phyloP scores from a whole-genome alignment of 2,888 invertebrate species.

The Habrosyne pyritoides region DNA sequence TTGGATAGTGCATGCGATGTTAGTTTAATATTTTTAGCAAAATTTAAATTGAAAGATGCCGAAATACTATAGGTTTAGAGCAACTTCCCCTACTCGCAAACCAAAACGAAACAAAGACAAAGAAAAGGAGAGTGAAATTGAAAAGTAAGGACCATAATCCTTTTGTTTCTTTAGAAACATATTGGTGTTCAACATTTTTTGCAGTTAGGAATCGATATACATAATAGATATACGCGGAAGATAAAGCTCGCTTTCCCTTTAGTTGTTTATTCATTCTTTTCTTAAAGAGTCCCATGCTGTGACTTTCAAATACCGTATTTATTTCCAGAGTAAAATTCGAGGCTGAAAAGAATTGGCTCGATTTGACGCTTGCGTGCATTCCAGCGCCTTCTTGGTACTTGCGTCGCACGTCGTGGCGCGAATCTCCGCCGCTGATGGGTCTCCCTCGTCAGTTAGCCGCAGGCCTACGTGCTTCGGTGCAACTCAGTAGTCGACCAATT shows the following conservation, averaged over 20 bases:
- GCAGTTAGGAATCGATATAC: too few relatives aligned
- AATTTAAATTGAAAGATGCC: conserved; percentile 72
- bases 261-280: too few relatives aligned
- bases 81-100: conserved; percentile 65
- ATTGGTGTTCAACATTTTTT: too few relatives aligned
- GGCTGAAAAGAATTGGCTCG: conserved; percentile 50
- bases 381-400: conserved; percentile 71
- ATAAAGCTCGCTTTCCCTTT: too few relatives aligned
- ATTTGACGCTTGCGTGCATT: conserved; percentile 55
- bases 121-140: conserved; percentile 53
- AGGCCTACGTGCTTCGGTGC: conserved; percentile 54
- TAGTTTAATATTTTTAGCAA: conserved; percentile 48
- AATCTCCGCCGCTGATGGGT: conserved; percentile 50
- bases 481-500: conserved; percentile 55
- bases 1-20: conserved; percentile 29
- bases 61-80: conserved; percentile 75
- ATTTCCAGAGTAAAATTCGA: conserved; percentile 42
- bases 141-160: too few relatives aligned
- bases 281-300: too few relatives aligned
- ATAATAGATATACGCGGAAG: too few relatives aligned
- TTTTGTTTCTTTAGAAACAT: too few relatives aligned
- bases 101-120: conserved; percentile 53
- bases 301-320: neutral
- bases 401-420: conserved; percentile 71
- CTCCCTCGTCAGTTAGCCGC: conserved; percentile 55